Evolutionary conservation across 2,113 vertebrate species (phyloP).

Genomic region (Pontoporia blainvillei): DNA sequence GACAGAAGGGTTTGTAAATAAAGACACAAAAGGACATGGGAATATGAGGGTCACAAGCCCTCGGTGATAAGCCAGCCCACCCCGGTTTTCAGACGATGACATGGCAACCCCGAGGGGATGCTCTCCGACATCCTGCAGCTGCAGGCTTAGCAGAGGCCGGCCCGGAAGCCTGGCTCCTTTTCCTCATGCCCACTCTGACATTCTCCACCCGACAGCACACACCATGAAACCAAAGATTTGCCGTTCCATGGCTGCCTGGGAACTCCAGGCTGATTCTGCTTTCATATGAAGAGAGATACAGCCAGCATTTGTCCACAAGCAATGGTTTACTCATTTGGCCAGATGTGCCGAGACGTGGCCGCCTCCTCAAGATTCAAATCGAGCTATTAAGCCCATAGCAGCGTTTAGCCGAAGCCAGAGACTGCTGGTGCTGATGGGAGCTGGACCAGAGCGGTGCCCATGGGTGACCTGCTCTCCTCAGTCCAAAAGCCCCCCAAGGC

Average conservation of each 20-base stretch:
- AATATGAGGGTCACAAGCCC: too few species aligned
- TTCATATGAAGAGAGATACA: not conserved
- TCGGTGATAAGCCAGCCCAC: not conserved
- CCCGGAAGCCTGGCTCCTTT: not conserved
- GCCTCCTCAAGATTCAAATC: not conserved
- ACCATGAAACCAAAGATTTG: not conserved
- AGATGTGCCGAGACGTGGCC: not conserved
- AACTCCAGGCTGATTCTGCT: not conserved
- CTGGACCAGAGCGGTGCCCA: accelerated
- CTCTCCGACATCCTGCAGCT: accelerated
- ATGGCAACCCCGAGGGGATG: accelerated
- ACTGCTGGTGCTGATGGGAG: not conserved
- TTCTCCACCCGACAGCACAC: not conserved
- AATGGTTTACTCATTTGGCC: not conserved
- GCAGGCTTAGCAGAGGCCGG: not conserved
- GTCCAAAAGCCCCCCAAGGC: not conserved
- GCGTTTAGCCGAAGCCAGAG: not conserved
- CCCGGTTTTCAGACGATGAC: not conserved
- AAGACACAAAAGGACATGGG: too few species aligned
- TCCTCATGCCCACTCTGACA: accelerated
- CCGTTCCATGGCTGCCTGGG: not conserved
- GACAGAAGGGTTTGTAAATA: accelerated
- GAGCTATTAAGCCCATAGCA: not conserved
- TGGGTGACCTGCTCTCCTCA: accelerated
- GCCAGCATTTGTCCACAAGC: too few species aligned